Conservation (phyloP, 2,113 vertebrate genomes). For the Clarias macrocephalus region DNA sequence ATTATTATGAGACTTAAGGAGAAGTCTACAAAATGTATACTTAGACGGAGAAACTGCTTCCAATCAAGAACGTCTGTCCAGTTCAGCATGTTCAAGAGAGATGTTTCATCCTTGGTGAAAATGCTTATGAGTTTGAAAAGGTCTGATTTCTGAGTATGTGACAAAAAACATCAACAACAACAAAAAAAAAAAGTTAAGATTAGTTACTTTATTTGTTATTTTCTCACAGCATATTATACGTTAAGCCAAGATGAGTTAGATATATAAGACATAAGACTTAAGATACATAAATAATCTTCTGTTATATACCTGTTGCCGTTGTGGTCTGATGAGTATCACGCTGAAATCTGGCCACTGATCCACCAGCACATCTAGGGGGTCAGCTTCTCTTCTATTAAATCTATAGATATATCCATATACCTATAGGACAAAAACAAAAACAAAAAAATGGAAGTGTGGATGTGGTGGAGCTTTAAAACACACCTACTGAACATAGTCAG, state of each 20-base stretch:
- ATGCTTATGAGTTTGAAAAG: slow-evolving; percentile 52
- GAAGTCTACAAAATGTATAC: slow-evolving; percentile 50
- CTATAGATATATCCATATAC: slow-evolving; percentile 58
- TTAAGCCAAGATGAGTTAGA: background rate
- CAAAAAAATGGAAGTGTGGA: too few relatives aligned
- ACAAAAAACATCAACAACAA: background rate
- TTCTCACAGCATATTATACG: background rate
- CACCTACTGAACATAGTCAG: too few relatives aligned
- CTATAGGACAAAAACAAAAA: slow-evolving; percentile 46
- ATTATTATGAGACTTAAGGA: too few relatives aligned
- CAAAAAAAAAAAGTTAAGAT: background rate
- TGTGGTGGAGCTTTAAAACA: too few relatives aligned
- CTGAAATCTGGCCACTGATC: slow-evolving; percentile 68
- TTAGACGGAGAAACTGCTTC: slow-evolving; percentile 55
- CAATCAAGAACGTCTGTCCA: slow-evolving; percentile 56
- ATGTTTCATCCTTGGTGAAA: slow-evolving; percentile 59
- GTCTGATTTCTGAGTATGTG: slow-evolving; percentile 53
- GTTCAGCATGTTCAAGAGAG: slow-evolving; percentile 53
- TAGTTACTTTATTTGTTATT: background rate
- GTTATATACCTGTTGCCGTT: slow-evolving; percentile 38
- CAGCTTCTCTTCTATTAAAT: slow-evolving; percentile 44
- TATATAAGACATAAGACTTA: background rate
- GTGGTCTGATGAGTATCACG: slow-evolving; percentile 58
- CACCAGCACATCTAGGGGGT: slow-evolving; percentile 57
- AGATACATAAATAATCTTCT: background rate